These are phyloP conservation scores for Drosophila pallidifrons DNA, from an alignment of 1,140 invertebrate genomes.

Conservation along the genomic window DNA sequence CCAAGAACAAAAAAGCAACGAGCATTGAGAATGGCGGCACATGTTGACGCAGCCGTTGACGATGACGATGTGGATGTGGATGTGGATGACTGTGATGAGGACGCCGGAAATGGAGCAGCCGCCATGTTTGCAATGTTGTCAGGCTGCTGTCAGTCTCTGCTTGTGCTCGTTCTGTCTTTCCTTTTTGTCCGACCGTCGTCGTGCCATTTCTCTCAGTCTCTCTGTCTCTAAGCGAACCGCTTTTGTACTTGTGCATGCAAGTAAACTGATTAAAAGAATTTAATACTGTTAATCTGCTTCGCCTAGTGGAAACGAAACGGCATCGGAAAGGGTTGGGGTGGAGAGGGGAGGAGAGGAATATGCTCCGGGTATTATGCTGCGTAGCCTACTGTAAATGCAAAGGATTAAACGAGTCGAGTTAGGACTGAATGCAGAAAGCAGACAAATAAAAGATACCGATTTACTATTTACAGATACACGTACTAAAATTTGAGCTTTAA, in stretches of 20 bases:
- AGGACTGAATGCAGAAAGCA: background rate
- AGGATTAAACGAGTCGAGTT: background rate
- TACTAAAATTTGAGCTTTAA: slow-evolving; percentile 3
- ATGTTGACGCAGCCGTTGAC: slow-evolving; percentile 33
- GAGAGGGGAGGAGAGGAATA: background rate
- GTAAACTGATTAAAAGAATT: slow-evolving; percentile 83
- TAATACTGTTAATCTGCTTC: slow-evolving; percentile 82
- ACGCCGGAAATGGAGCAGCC: slow-evolving; percentile 74
- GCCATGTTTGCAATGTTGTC: slow-evolving; percentile 72
- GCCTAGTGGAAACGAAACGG: slow-evolving; percentile 66
- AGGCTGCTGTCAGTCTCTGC: slow-evolving; percentile 40
- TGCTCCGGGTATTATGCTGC: slow-evolving; percentile 4
- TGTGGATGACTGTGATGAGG: slow-evolving; percentile 20
- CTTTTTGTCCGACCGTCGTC: background rate
- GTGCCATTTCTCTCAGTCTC: slow-evolving; percentile 10
- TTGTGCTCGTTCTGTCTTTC: slow-evolving; percentile 9
- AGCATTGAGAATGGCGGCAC: slow-evolving; percentile 32
- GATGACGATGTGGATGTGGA: slow-evolving; percentile 12
- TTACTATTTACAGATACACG: background rate
- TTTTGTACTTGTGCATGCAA: slow-evolving; percentile 75
- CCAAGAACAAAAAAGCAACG: slow-evolving; percentile 31
- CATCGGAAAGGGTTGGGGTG: background rate
- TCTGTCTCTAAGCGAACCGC: slow-evolving; percentile 37
- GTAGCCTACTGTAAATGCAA: slow-evolving; percentile 9
- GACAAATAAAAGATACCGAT: slow-evolving; percentile 31